Evolutionary conservation across 2,113 vertebrate species (phyloP), one percentile per base, ranked within the genome.

Genomic region (Helogale parvula): DNA sequence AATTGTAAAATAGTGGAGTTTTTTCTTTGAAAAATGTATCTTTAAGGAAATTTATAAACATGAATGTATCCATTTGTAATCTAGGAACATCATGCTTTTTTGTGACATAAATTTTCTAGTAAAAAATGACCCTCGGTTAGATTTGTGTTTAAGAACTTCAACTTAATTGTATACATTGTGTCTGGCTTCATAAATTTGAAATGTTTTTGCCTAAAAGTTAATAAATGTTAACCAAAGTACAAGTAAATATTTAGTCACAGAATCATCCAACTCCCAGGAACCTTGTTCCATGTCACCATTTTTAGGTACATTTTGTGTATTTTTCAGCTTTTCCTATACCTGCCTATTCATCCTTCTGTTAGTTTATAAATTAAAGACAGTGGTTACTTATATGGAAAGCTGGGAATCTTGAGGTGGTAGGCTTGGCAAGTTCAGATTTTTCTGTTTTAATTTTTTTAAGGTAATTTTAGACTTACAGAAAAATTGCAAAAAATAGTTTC

Each of bases 181-280:
- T 87, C 60, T 83, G 21, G 66, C 47, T 83, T 92, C 33, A 77
- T 80, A 69, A 82, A 66, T 69, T 33, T 83, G 33, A 68, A 52
- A 27, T 91, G 23, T 60, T 94, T 96, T 82, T 45, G 38, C 25
- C 81, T 85, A 66, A 15, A 85, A 96, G 80, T 85, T 96, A 38
- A 68, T 96, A 93, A 93, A 45, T 77, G 9, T 3, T 21, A 82
- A 19, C 35, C 86, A 63, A 79, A 69, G 29, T 93, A 2, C 87
- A 83, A 63, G 15, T 69, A 68, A 76, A 68, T 88, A 71, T n/a
- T 92, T 60, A 63, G 38, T 69, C 13, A 82, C 11, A 92, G 16
- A 76, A 35, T 31, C 12, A 66, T 91, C 19, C 4, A 21, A 52
- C 27, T 92, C 29, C 38, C 16, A 35, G 33, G 33, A 87, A 69